A percentile compares a stretch with the other conserved stretches of the same genome.
These are phyloP conservation scores for Artibeus lituratus DNA, from an alignment of 2,797 vertebrate species.

Conservation along the genomic window DNA sequence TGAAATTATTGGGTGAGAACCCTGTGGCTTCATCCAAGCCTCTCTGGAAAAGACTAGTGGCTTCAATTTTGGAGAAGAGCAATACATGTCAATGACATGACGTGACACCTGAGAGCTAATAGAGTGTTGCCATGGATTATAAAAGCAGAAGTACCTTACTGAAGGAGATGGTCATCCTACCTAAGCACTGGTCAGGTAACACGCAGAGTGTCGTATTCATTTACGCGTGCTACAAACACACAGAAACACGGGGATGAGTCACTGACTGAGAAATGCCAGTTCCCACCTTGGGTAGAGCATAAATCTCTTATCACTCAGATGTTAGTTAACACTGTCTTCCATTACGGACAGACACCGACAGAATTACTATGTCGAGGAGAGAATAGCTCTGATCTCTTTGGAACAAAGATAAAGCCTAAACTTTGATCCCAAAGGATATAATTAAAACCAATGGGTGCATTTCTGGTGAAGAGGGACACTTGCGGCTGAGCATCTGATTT, in stretches of 20 bases:
- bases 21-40: background rate
- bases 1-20: background rate
- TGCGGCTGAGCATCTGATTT: background rate
- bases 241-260: background rate
- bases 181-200: background rate
- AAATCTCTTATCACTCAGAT: no score
- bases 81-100: background rate
- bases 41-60: background rate
- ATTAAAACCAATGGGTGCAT: background rate
- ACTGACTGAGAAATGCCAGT: accelerated
- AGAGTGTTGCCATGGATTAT: background rate
- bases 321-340: background rate
- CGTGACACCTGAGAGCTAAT: background rate
- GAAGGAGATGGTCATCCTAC: background rate
- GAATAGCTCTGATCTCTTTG: background rate
- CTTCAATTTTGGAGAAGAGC: background rate
- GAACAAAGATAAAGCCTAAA: background rate
- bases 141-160: background rate
- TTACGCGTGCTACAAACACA: background rate
- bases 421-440: background rate
- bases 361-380: background rate
- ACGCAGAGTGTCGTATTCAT: background rate
- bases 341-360: background rate
- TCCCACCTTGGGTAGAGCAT: accelerated
- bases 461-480: background rate